phyloP scores from a whole-genome alignment of 1,140 invertebrate species.

The Caenorhabditis tropicalis region DNA sequence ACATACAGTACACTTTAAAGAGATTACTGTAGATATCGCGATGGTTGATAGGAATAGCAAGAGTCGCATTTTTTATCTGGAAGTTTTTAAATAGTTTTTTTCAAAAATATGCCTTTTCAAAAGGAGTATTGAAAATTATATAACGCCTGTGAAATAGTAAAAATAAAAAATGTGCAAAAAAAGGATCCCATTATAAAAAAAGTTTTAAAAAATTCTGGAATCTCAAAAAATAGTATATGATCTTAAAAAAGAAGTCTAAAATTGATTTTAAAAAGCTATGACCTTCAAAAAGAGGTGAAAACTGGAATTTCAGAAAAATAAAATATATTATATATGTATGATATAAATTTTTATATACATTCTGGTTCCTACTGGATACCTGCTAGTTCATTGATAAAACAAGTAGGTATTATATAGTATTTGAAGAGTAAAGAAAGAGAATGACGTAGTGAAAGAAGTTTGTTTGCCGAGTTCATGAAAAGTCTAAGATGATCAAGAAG shows the following conservation, averaged over 20 bases:
- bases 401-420: background rate
- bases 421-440: background rate
- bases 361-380: no score
- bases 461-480: constrained; percentile 30
- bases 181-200: no score
- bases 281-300: background rate
- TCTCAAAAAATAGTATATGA: no score
- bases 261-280: background rate
- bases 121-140: no score
- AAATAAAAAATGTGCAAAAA: no score
- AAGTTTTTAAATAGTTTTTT: no score
- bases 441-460: background rate
- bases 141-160: no score
- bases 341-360: no score
- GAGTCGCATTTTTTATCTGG: background rate
- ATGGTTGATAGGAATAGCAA: background rate
- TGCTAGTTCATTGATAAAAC: no score
- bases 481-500: constrained; percentile 12
- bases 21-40: background rate
- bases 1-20: background rate
- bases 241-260: no score
- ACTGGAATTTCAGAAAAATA: background rate
- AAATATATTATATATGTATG: background rate
- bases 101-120: no score
- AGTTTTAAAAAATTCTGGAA: no score